Evolutionary conservation across 2,888 invertebrate species (phyloP).

Genomic region (Arge pagana): DNA sequence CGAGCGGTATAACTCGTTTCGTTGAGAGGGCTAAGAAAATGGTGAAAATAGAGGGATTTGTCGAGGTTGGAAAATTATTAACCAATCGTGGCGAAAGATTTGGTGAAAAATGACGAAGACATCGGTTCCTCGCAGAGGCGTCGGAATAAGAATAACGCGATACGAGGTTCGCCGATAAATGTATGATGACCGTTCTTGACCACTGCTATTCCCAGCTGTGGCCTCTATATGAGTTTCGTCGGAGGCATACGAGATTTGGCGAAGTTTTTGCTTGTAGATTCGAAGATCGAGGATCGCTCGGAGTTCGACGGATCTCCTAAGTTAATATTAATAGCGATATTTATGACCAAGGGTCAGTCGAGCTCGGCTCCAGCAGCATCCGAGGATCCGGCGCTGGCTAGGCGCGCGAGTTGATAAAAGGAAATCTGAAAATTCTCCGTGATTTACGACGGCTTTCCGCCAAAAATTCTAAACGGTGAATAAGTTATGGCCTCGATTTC

Average conservation of each 20-base stretch:
- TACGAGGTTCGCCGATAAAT: constrained; percentile 49
- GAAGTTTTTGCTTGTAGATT: constrained; percentile 25
- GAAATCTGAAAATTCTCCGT: constrained; percentile 56
- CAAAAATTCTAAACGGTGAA: constrained; percentile 46
- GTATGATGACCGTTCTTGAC: constrained; percentile 28
- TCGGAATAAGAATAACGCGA: too few species aligned
- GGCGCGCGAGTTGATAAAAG: constrained; percentile 49
- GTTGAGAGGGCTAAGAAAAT: too few species aligned
- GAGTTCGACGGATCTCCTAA: constrained; percentile 45
- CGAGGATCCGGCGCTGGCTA: constrained; percentile 9
- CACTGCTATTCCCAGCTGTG: constrained; percentile 53
- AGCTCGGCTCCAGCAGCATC: constrained; percentile 38
- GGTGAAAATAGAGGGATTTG: too few species aligned
- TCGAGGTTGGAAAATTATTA: too few species aligned
- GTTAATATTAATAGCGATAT: constrained; percentile 59
- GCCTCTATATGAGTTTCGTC: constrained; percentile 53
- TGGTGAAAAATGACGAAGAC: too few species aligned
- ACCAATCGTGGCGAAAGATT: too few species aligned
- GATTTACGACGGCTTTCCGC: constrained; percentile 48
- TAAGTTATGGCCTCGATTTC: constrained; percentile 42
- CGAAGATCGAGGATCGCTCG: constrained; percentile 1
- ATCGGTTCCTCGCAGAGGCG: too few species aligned
- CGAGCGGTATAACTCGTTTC: too few species aligned
- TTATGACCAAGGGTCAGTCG: constrained; percentile 53
- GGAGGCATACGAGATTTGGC: constrained; percentile 55